Evolutionary conservation across 2,113 vertebrate species (phyloP).

Genomic region (Danionella cerebrum): DNA sequence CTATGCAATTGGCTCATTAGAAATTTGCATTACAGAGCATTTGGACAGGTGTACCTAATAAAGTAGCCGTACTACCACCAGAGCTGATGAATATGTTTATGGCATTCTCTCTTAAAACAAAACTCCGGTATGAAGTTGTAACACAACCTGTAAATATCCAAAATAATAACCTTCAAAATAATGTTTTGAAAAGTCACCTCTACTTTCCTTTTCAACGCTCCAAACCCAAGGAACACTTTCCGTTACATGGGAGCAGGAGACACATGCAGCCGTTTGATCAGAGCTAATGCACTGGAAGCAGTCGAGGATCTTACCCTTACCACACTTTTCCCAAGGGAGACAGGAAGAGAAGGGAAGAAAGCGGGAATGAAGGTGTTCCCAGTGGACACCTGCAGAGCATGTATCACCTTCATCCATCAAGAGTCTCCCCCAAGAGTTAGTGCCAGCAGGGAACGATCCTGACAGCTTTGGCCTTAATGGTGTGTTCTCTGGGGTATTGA

Average conservation of each 20-base stretch:
- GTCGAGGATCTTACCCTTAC: slow-evolving; percentile 43
- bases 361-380: slow-evolving; percentile 21
- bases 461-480: slow-evolving; percentile 23
- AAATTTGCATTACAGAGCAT: no score
- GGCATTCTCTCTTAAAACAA: no score
- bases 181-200: slow-evolving; percentile 28
- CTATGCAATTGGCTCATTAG: no score
- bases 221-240: slow-evolving; percentile 40
- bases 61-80: no score
- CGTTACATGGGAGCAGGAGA: slow-evolving; percentile 25
- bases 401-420: slow-evolving; percentile 63
- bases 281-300: slow-evolving; percentile 47
- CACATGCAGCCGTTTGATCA: slow-evolving; percentile 32
- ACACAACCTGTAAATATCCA: no score
- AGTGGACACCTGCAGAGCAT: slow-evolving; percentile 44
- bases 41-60: no score
- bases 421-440: slow-evolving; percentile 36
- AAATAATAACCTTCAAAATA: no score
- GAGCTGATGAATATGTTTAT: no score
- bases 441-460: slow-evolving; percentile 12
- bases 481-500: slow-evolving; percentile 4
- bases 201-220: slow-evolving; percentile 39
- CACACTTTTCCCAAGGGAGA: slow-evolving; percentile 37
- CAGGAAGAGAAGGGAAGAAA: background rate
- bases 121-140: no score